Evolutionary conservation across 2,888 invertebrate species (phyloP).

Genomic region (Hofmannophila pseudospretella): DNA sequence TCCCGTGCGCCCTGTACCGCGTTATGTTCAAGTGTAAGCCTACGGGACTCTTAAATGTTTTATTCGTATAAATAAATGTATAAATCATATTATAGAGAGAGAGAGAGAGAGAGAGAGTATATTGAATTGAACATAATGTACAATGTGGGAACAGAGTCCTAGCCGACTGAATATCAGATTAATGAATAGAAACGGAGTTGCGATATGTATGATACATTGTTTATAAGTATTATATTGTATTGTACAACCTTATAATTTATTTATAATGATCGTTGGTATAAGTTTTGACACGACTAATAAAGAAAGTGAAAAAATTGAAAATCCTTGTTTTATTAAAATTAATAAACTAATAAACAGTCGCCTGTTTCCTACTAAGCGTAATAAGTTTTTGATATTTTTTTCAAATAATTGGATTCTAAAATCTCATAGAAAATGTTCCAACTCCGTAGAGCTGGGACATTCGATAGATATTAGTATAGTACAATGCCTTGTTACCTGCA

Average conservation of each 20-base stretch:
- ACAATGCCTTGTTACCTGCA: no score
- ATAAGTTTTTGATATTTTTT: no score
- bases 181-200: slow-evolving; percentile 1
- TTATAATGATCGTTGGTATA: slow-evolving; percentile 44
- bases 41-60: background rate
- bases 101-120: no score
- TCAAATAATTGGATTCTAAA: no score
- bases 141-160: slow-evolving; percentile 9
- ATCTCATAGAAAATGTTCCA: no score
- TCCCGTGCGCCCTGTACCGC: background rate
- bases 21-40: background rate
- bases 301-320: slow-evolving; percentile 15
- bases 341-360: no score
- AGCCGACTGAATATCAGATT: slow-evolving; percentile 9
- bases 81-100: background rate
- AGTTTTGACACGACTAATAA: slow-evolving; percentile 58
- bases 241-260: slow-evolving; percentile 43
- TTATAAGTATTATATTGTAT: slow-evolving; percentile 11
- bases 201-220: slow-evolving; percentile 12
- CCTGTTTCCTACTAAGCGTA: no score
- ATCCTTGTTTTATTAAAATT: background rate
- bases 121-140: background rate
- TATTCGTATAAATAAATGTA: slow-evolving; percentile 1
- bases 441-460: no score
- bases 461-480: no score